phyloP scores from a whole-genome alignment of 1,140 invertebrate species.

The Portunus trituberculatus region DNA sequence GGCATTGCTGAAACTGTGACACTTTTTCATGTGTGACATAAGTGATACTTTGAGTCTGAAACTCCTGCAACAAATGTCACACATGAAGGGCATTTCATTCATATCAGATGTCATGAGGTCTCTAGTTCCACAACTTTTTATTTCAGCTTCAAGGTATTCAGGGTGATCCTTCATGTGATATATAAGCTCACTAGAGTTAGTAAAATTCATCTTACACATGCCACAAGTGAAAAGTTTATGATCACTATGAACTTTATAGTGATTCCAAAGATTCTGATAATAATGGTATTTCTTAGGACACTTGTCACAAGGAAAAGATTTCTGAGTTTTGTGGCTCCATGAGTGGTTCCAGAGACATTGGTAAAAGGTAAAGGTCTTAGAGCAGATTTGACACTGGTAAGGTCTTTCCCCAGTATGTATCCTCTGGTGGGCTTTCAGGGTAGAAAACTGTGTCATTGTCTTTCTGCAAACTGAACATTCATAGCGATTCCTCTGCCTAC shows the following conservation, averaged over 20 bases:
- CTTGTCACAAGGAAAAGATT: not conserved
- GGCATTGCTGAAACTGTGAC: not conserved
- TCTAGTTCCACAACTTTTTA: not conserved
- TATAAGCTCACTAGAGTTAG: not conserved
- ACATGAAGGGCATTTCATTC: not conserved
- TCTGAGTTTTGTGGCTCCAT: not conserved
- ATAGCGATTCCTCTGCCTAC: not conserved
- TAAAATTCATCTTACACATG: not conserved
- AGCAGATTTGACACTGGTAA: not conserved
- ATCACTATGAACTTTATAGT: not conserved
- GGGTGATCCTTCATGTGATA: not conserved
- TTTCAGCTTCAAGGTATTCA: not conserved
- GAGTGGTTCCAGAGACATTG: slow-evolving; percentile 48
- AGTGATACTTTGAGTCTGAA: not conserved
- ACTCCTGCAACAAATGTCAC: not conserved
- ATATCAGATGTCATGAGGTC: not conserved
- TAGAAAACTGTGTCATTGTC: not conserved
- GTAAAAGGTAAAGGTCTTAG: slow-evolving; percentile 27
- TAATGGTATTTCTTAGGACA: not conserved
- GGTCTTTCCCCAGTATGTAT: slow-evolving; percentile 40
- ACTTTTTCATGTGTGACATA: not conserved
- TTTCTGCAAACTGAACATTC: slow-evolving; percentile 6
- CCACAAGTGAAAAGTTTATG: not conserved
- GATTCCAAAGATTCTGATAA: not conserved
- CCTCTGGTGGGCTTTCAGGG: not conserved